Conservation (phyloP, 23 tunicate species). For the Ciona savignyi region DNA sequence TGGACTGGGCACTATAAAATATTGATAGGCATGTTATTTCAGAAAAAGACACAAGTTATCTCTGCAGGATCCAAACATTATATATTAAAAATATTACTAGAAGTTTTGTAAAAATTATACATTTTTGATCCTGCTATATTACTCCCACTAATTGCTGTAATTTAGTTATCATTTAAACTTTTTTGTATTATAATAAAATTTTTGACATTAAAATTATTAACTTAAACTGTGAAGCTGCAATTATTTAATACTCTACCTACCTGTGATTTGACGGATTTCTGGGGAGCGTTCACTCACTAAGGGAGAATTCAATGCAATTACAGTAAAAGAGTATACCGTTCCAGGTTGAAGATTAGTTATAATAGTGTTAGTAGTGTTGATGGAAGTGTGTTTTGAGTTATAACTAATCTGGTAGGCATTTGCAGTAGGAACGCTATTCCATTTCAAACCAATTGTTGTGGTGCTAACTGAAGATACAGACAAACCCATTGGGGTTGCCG, state of each 20-base stretch:
- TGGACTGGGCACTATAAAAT: background rate
- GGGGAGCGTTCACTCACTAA: conserved; percentile 2
- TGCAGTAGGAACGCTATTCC: conserved; percentile 30
- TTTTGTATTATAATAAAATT: no score
- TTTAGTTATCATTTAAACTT: no score
- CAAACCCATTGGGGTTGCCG: conserved; percentile 14
- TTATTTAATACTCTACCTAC: no score
- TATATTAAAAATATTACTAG: no score
- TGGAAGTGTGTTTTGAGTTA: background rate
- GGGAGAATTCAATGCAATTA: conserved; percentile 28
- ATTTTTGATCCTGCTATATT: no score
- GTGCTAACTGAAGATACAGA: background rate
- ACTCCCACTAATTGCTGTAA: no score
- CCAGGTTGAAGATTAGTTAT: conserved; percentile 15
- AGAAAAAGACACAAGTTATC: no score
- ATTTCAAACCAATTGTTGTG: conserved; percentile 1
- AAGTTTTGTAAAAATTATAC: no score
- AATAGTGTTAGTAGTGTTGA: background rate
- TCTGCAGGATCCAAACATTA: no score
- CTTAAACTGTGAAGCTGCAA: no score
- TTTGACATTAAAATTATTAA: no score
- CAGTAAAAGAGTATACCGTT: conserved; percentile 15
- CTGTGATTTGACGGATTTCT: conserved; percentile 17
- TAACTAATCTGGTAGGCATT: conserved; percentile 7
- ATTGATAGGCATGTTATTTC: no score